Evolutionary conservation across 2,113 vertebrate species (phyloP), one percentile per base, ranked within the genome.

Genomic region (Aleadryas rufinucha): DNA sequence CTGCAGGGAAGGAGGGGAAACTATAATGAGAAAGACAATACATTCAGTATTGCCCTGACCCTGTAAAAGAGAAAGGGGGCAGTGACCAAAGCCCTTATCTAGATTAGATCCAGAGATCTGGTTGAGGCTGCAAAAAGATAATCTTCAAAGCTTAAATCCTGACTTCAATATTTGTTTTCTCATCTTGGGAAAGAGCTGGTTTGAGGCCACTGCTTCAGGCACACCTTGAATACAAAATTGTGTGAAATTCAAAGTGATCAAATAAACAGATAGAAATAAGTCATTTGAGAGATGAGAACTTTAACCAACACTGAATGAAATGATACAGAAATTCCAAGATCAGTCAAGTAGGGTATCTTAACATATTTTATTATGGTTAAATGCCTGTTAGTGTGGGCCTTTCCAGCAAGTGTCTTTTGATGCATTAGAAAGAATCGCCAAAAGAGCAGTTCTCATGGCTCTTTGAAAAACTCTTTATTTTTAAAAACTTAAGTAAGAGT

Each of bases 61-160:
- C 78, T 52, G 37, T 80, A 35, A 90, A 86, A 93, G 82, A 93
- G 91, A 95, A 87, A 85, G 49, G 23, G 19, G 35, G 17, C 57
- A 95, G 65, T 2, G 30, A 45, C 45, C 59, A 91, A 83, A 91
- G 24, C 42, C 52, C 28, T 41, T 44, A 75, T 85, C 71, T 66
- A 89, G 92, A 94, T 96, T 96, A 95, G 90, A 95, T 96, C 77
- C 74, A 78, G 52, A 78, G 65, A 27, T 69, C 65, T 88, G 52
- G 37, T 35, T 87, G 37, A 23, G 61, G 33, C 56, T 61, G 26
- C 64, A 92, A 33, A 42, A 71, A 77, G 24, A 63, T 87, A 41
- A 84, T 77, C 93, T 92, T 94, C 88, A 89, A 92, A 94, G 83
- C 54, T 59, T 41, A 74, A 61, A 9, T 6, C 3, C 47, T 84